Evolutionary conservation across 2,797 vertebrate genomes (phyloP).

Genomic region (Myiothlypis chrysogaster): DNA sequence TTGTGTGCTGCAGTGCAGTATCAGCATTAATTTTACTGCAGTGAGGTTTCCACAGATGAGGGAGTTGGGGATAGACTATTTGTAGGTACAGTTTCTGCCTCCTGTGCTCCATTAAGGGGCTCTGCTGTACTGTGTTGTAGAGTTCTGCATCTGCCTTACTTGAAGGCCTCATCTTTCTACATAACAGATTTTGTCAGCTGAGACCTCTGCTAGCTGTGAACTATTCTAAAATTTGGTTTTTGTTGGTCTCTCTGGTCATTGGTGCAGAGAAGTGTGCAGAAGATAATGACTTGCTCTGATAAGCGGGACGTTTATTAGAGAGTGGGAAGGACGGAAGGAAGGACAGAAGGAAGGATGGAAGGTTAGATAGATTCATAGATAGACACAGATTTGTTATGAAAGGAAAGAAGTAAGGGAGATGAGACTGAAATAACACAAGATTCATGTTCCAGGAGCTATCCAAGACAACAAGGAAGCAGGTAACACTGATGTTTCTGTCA

Average conservation of each 20-base stretch:
- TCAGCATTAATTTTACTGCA: background rate
- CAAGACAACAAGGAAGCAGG: background rate
- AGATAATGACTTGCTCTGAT: background rate
- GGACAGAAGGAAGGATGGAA: no score
- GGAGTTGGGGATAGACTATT: rapidly evolving
- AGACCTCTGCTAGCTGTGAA: background rate
- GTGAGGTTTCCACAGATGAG: background rate
- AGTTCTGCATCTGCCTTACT: background rate
- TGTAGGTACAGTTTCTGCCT: background rate
- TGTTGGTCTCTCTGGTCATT: background rate
- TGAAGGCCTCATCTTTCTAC: background rate
- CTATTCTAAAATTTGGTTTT: background rate
- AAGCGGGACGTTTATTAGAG: background rate
- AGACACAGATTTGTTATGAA: background rate
- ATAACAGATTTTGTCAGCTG: background rate
- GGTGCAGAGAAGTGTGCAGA: background rate
- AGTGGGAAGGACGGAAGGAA: no score
- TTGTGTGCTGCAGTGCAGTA: background rate
- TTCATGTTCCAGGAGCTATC: background rate
- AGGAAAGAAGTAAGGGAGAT: background rate
- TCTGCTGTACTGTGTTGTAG: background rate
- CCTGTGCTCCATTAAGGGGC: background rate
- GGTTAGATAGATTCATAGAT: background rate
- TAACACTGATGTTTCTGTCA: background rate
- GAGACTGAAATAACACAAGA: background rate